A percentile compares a stretch with the other conserved stretches of the same genome.
phyloP scores from a whole-genome alignment of 2,888 invertebrate species.

The Tipula confusa region DNA sequence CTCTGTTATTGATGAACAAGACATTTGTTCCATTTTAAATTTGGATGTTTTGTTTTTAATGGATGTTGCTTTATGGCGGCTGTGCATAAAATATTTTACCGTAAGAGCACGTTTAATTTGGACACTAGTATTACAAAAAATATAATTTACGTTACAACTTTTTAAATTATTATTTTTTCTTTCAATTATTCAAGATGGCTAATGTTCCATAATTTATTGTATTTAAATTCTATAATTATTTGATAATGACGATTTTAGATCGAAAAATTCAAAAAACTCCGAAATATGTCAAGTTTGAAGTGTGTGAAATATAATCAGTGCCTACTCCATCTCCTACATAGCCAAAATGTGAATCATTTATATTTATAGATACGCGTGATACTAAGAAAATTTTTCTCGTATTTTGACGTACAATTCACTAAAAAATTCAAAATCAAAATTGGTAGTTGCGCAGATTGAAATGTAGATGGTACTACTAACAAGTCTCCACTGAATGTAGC shows the following conservation, averaged over 20 bases:
- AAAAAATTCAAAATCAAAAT: too few species aligned
- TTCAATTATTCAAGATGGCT: not conserved
- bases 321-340: not conserved
- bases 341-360: too few species aligned
- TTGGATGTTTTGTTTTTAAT: not conserved
- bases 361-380: too few species aligned
- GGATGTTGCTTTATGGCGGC: not conserved
- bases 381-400: not conserved
- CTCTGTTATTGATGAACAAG: slow-evolving; percentile 41
- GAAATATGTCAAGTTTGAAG: not conserved
- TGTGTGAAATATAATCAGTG: not conserved
- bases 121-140: not conserved
- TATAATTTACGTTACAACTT: not conserved
- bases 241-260: not conserved
- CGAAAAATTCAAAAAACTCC: not conserved
- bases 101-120: not conserved
- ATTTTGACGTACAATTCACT: too few species aligned
- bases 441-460: too few species aligned
- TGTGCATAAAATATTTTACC: not conserved
- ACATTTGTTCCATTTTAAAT: slow-evolving; percentile 43
- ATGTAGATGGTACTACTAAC: too few species aligned
- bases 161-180: not conserved
- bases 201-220: not conserved
- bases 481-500: too few species aligned
- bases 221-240: not conserved